Evolutionary conservation across 2,888 invertebrate species (phyloP).

Genomic region (Perithous albicinctus): DNA sequence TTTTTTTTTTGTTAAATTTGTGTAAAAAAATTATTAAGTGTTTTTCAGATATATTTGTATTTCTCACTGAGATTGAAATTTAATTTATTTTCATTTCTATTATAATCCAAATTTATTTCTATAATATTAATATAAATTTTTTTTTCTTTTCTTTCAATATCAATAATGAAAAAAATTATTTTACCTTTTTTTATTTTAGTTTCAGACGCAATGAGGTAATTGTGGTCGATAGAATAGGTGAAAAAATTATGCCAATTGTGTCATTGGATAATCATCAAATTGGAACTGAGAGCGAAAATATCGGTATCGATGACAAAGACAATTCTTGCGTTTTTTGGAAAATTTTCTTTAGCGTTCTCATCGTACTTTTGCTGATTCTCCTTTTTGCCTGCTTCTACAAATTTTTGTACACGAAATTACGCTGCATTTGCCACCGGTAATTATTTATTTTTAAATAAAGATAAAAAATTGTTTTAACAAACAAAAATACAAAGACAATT

Average conservation of each 20-base stretch:
- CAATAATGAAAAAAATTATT: too few species aligned
- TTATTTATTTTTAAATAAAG: not conserved
- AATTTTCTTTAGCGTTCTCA: constrained; percentile 49
- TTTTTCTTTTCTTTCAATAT: too few species aligned
- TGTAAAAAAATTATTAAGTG: too few species aligned
- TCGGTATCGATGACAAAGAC: not conserved
- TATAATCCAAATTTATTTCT: too few species aligned
- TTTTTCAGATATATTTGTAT: too few species aligned
- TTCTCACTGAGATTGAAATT: too few species aligned
- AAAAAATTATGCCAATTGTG: constrained; percentile 22
- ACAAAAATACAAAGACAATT: too few species aligned
- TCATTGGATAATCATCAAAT: constrained; percentile 7
- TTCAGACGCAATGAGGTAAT: constrained; percentile 30
- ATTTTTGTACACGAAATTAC: constrained; percentile 59
- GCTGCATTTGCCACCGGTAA: constrained; percentile 55
- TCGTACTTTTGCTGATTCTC: constrained; percentile 46
- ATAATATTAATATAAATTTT: too few species aligned
- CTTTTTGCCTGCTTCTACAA: constrained; percentile 58
- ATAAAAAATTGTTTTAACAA: not conserved
- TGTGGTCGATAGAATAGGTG: constrained; percentile 43
- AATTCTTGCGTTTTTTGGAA: constrained; percentile 56
- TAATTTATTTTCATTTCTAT: too few species aligned
- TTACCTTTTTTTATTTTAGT: constrained; percentile 4
- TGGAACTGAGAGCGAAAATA: constrained; percentile 1
- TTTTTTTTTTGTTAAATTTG: too few species aligned